These are phyloP conservation scores for Aurelia sp. DNA, from an alignment of 30 jellyfish, hydroid and myxozoan species.

Conservation along the genomic window DNA sequence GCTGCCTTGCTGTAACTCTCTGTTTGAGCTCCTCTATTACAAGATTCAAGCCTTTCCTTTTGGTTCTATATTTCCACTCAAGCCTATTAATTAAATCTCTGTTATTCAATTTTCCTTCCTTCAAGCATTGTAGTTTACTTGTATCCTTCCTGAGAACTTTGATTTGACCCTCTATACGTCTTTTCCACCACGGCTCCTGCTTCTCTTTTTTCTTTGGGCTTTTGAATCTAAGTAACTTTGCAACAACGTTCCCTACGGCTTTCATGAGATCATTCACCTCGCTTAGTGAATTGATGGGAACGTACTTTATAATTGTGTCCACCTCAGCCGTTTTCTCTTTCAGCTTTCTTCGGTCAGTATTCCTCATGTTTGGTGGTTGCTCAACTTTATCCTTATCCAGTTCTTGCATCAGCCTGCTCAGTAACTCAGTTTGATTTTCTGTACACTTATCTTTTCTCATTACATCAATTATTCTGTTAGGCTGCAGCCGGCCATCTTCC, in stretches of 20 bases:
- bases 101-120: background rate
- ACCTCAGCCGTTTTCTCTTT: constrained; percentile 46
- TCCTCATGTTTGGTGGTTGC: constrained; percentile 31
- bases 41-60: background rate
- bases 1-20: constrained; percentile 32
- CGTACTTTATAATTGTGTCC: background rate
- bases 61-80: too few species aligned
- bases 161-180: constrained; percentile 29
- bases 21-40: constrained; percentile 47
- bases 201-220: background rate
- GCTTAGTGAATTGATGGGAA: background rate
- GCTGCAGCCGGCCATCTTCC: constrained; percentile 8
- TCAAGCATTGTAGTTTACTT: constrained; percentile 19
- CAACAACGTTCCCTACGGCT: constrained; percentile 29
- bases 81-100: background rate
- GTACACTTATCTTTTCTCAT: background rate
- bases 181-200: background rate
- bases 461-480: constrained; percentile 20
- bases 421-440: background rate
- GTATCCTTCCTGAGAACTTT: constrained; percentile 17
- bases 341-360: constrained; percentile 35
- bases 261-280: constrained; percentile 36
- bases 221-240: constrained; percentile 16
- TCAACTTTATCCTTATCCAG: constrained; percentile 14
- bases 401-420: background rate